These are phyloP conservation scores for Agonopterix arenella DNA, from an alignment of 2,888 invertebrate species.

Conservation along the genomic window DNA sequence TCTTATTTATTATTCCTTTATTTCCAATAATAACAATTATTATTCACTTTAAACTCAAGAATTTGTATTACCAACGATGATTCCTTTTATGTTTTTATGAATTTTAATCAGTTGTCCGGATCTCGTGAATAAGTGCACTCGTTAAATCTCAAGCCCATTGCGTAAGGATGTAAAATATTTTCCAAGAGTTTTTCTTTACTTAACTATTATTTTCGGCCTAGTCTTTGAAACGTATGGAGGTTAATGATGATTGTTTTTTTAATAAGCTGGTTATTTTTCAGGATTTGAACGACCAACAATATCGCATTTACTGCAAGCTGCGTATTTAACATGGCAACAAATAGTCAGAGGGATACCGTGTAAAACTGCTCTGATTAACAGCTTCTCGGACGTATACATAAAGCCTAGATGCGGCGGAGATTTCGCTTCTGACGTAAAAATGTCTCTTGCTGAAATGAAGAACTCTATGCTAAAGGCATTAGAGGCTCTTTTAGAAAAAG, in stretches of 20 bases:
- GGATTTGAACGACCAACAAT: constrained; percentile 78
- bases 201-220: no score
- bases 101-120: no score
- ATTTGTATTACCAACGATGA: no score
- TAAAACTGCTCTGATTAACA: constrained; percentile 72
- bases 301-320: constrained; percentile 80
- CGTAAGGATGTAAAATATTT: no score
- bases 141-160: no score
- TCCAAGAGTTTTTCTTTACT: no score
- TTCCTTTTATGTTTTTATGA: no score
- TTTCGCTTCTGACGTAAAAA: constrained; percentile 41
- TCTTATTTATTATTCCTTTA: background rate
- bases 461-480: constrained; percentile 57
- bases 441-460: constrained; percentile 67
- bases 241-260: no score
- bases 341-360: constrained; percentile 76
- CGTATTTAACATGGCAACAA: constrained; percentile 80
- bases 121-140: no score
- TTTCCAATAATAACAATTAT: no score
- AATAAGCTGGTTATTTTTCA: constrained; percentile 29
- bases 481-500: constrained; percentile 27
- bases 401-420: constrained; percentile 69
- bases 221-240: no score
- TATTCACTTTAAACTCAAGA: no score
- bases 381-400: constrained; percentile 81